Base-by-base conservation (phyloP, 2,888 invertebrate genomes). In the Clostera curtula region DNA sequence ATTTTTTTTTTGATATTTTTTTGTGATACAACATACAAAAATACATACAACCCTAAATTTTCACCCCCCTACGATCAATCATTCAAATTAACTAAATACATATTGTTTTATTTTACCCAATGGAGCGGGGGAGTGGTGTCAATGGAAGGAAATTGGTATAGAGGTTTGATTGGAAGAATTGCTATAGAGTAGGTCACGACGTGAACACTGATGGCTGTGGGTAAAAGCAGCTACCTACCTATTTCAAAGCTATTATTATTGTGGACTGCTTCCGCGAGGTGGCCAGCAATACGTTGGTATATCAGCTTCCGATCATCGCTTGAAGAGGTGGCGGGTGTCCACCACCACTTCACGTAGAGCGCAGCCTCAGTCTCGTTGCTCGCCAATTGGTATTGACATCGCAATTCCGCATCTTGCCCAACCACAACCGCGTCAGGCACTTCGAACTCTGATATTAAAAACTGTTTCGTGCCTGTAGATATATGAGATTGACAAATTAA, bases 341-440 rank as follows among this genome's bases (percentile, higher is more conserved):
- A 65, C 74, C 73, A 80, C 80, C 80, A 82, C 35, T 80, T 80
- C 15, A 77, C 57, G 32, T 53, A 64, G 16, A 67, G 32, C 0
- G 34, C 49, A 7, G 37, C 40, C 4, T 58, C 56, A 1, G 49
- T 33, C 30, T 63, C 65, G 5, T 36, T 36, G 4, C 34, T 36
- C 4, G 18, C 35, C 20, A 67, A 27, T 3, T 53, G 48, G 44
- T 64, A 67, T 20, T 36, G 42, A 36, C 79, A 79, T 18, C 45
- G 54, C 19, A 80, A 46, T 27, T 62, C 59, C 1, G 56, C 69
- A 28, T 62, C 48, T 6, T 56, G 46, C 0, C 73, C 79, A 0
- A 44, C 39, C 32, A 59, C 52, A 17, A 68, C 52, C 1, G 56
- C 44, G 7, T 43, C 36, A 2, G 80, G 80, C 13, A 79, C 79